A percentile compares a stretch with the other conserved stretches of the same genome.
Conservation (phyloP, 2,888 invertebrate species). For the Athrips mouffetella region DNA sequence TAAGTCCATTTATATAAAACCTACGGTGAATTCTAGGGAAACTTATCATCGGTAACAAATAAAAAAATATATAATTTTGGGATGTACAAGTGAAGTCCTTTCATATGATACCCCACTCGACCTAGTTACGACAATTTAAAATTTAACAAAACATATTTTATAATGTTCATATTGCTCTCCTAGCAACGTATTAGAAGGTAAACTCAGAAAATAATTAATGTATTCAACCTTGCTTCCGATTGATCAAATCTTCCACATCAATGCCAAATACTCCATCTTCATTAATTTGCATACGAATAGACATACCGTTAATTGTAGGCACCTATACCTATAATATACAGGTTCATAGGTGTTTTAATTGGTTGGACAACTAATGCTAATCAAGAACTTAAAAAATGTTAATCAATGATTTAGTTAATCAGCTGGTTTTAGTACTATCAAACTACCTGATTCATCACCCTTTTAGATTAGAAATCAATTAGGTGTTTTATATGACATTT, state of each 20-base stretch:
- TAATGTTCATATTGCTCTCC: too few relatives aligned
- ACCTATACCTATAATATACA: too few relatives aligned
- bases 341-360: constrained; percentile 17
- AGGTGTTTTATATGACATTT: too few relatives aligned
- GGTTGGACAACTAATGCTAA: neutral
- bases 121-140: too few relatives aligned
- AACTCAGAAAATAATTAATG: constrained; percentile 17
- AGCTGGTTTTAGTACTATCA: neutral
- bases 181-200: constrained; percentile 4
- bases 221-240: constrained; percentile 36
- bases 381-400: neutral
- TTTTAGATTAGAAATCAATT: too few relatives aligned
- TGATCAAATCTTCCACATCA: constrained; percentile 22
- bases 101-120: too few relatives aligned
- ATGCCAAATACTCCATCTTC: constrained; percentile 28
- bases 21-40: too few relatives aligned
- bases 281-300: constrained; percentile 26
- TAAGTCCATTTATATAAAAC: too few relatives aligned
- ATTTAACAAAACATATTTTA: too few relatives aligned
- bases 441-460: neutral
- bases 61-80: too few relatives aligned
- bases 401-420: neutral
- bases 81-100: too few relatives aligned
- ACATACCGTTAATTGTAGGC: constrained; percentile 22
- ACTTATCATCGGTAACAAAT: too few relatives aligned